Base-by-base conservation (phyloP, 2,113 vertebrate species). In the Odobenus rosmarus region DNA sequence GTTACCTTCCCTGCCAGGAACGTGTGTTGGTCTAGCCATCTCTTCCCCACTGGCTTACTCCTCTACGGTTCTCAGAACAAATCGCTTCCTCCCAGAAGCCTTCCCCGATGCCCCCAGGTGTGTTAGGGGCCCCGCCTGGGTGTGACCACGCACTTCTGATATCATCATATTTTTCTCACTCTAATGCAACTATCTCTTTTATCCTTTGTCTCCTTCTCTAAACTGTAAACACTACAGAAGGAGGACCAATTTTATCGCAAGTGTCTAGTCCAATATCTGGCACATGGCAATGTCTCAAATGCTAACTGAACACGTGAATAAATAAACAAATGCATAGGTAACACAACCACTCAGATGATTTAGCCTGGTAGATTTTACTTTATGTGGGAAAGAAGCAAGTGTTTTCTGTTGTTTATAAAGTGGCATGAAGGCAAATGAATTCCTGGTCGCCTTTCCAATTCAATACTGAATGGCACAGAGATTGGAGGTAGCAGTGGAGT, bases 361-460 rank as follows among this genome's bases (percentile, higher is more conserved):
- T 31, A 90, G 14, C 69, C 67, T 46, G 19, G 33, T 23, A 80
- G 59, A 88, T 51, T 83, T 14, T 36, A 64, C 53, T 83, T 83
- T 39, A 14, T 36, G 59, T 94, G 26, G 57, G 51, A 57, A 93
- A 87, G 74, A 90, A 69, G n/a, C 28, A 76, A 74, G 33, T 55
- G 53, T 90, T 93, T 87, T n/a, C 85, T 21, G 61, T 36, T 39
- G 79, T 69, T 62, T 95, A 71, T 55, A 90, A 96, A 95, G 76
- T 88, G 42, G 26, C 53, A 42, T 19, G 16, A 62, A 83, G 21
- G 74, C 46, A 69, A 55, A 80, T 90, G 57, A 72, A 26, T 86
- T 51, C 59, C 36, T 64, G 36, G 55, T 64, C 55, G 26, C 14
- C 53, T 83, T 93, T 93, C 86, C 69, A 71, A 51, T 46, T 88